Evolutionary conservation across 2,113 vertebrate species (phyloP), one percentile per base, ranked within the genome.

Genomic region (Grus americana): DNA sequence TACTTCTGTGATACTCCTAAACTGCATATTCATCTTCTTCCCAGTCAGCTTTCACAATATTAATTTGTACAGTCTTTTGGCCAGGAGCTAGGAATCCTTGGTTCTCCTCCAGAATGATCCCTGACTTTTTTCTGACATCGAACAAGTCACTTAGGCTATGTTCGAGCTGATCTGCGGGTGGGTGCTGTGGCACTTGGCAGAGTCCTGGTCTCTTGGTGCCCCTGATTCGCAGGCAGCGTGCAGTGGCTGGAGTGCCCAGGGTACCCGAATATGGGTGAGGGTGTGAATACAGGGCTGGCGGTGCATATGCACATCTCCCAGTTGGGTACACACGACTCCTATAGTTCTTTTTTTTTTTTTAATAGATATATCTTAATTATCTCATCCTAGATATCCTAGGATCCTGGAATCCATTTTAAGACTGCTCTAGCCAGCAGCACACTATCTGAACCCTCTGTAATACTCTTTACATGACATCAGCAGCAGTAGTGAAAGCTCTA

Each of bases 201-300:
- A 16, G 11, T 34, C 23, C 19, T n/a, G 24, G 21, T 57, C 18
- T 36, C 58, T n/a, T 0, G 0, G 5, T 47, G 90, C 17, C 19
- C 5, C 36, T 40, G 16, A n/a, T 27, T 67, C 12, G 4, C 15
- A 40, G 44, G 24, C 44, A 52, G 4, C 1, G 4, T 0, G 0
- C 49, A 57, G 49, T n/a, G 58, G 29, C 1, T 24, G 27, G 27
- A 62, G 19, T 13, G 27, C 14, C 18, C 49, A 38, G 20, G n/a
- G 63, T 9, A 70, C 8, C 14, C 44, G 23, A 38, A 50, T 50
- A 66, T 0, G 1, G 6, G 47, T 73, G 6, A 71, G 14, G 44
- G 7, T 59, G 30, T 0, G 2, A 91, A 23, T 0, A 70, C 54
- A 80, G 67, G 34, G 36, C 30, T 68, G 17, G 11, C 50, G 44